A percentile compares a stretch with the other conserved stretches of the same genome.
phyloP scores from a whole-genome alignment of 2,888 invertebrate genomes.

The Megastigmus dorsalis region DNA sequence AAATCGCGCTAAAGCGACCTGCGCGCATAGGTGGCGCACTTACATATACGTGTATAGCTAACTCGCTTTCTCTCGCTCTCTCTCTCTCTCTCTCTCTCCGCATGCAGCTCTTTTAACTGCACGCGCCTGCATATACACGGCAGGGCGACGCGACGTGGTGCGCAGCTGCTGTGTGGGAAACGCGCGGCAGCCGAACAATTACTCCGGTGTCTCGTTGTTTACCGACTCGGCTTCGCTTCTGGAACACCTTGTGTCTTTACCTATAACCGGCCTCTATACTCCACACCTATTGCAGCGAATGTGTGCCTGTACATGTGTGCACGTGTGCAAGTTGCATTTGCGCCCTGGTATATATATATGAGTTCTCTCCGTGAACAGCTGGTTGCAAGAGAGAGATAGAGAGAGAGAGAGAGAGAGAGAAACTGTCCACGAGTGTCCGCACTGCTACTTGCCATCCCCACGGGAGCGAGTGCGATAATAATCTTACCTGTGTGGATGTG shows the following conservation, averaged over 20 bases:
- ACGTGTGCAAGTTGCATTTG: background rate
- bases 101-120: no score
- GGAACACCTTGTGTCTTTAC: constrained; percentile 45
- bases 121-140: background rate
- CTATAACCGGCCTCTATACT: constrained; percentile 29
- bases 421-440: no score
- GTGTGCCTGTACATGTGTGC: background rate
- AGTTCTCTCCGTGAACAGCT: no score
- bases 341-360: no score
- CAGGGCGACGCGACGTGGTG: background rate
- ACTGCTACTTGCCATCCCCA: no score
- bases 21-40: background rate
- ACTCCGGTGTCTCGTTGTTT: constrained; percentile 44
- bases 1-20: constrained; percentile 34
- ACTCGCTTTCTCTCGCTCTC: constrained; percentile 7
- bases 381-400: no score
- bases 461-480: no score
- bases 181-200: constrained; percentile 35
- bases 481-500: no score
- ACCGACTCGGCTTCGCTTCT: constrained; percentile 28
- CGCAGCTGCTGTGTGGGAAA: constrained; percentile 45
- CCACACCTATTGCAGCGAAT: background rate
- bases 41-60: background rate
- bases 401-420: no score
- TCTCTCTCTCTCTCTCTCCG: background rate